Evolutionary conservation across 2,797 vertebrate genomes (phyloP), one percentile per base, ranked within the genome.

Genomic region (Sebastiscus tertius): DNA sequence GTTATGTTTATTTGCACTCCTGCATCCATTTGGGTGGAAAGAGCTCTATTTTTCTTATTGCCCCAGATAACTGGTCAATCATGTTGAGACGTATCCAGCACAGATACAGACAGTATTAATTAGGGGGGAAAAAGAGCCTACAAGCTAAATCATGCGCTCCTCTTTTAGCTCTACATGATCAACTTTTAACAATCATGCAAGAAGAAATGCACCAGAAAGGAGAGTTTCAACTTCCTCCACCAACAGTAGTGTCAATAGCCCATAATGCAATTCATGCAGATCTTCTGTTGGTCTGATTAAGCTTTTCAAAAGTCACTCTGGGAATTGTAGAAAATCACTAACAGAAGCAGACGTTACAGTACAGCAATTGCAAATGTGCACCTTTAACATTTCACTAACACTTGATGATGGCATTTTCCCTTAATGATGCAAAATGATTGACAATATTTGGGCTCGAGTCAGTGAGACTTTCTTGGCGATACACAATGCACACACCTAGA

Each of bases 51-150:
- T 80, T 72, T 55, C 68, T 27, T 39, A 56, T 62, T 83, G 61
- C 29, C 68, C 80, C 73, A 84, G 49, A 86, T 60, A 80, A 72
- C 46, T 26, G 5, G 46, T 73, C 77, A 72, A 52, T 78, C 62
- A 77, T 20, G 16, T 42, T 55, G 27, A 61, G n/a, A 61, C 9
- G 49, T 49, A 29, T 87, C 24, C 14, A 69, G 65, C 73, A 69
- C 65, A 77, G 69, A 79, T 66, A 70, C 6, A 75, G 33, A 27
- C 4, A 22, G 4, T 39, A 14, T 73, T 63, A 73, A 72, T 69
- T 62, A 54, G 22, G 29, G 58, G 60, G 20, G 46, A 33, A 52
- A 62, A 58, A 18, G 11, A 72, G 27, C 46, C 16, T 13, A 24
- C 52, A 56, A 73, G n/a, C 42, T 65, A 29, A 73, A 65, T 54